A percentile compares a stretch with the other conserved stretches of the same genome.
Evolutionary conservation across 2,888 invertebrate species (phyloP).

Genomic region (Lepidocyrtoides sp.): DNA sequence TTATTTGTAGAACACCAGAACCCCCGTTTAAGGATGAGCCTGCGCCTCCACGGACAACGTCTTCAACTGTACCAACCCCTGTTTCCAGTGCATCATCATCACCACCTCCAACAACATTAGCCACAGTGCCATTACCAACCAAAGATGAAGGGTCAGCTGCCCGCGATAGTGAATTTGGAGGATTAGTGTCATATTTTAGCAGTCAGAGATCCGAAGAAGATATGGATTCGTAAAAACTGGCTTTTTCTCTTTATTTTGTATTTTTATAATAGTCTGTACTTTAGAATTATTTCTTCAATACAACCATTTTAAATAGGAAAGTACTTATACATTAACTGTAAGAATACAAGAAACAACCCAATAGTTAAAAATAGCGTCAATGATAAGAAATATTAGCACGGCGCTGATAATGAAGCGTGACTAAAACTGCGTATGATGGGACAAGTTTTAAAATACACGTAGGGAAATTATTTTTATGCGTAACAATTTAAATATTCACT

Average conservation of each 20-base stretch:
- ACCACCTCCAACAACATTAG: constrained; percentile 67
- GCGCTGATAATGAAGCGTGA: background rate
- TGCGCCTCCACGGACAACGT: constrained; percentile 62
- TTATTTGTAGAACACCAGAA: constrained; percentile 76
- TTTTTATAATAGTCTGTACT: constrained; percentile 68
- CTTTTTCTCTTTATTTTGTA: constrained; percentile 74
- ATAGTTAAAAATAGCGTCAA: no score
- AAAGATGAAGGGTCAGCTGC: constrained; percentile 87
- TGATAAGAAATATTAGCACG: no score
- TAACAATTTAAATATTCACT: background rate
- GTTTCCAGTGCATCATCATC: constrained; percentile 70
- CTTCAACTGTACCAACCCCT: constrained; percentile 69
- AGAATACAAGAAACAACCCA: background rate
- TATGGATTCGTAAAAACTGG: constrained; percentile 91
- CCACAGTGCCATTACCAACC: constrained; percentile 63
- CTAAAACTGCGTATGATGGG: background rate
- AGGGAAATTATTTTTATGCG: constrained; percentile 31
- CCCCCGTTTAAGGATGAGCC: constrained; percentile 81
- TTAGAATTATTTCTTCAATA: constrained; percentile 11
- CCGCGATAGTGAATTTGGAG: constrained; percentile 92
- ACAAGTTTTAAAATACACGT: background rate
- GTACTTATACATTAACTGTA: background rate
- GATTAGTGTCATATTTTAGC: constrained; percentile 96
- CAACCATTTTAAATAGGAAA: background rate
- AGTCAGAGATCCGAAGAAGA: constrained; percentile 94